Percentiles rank a stretch among this genome's conserved stretches.
Conservation (phyloP, 2,888 invertebrate species). For the Notodromas monacha region DNA sequence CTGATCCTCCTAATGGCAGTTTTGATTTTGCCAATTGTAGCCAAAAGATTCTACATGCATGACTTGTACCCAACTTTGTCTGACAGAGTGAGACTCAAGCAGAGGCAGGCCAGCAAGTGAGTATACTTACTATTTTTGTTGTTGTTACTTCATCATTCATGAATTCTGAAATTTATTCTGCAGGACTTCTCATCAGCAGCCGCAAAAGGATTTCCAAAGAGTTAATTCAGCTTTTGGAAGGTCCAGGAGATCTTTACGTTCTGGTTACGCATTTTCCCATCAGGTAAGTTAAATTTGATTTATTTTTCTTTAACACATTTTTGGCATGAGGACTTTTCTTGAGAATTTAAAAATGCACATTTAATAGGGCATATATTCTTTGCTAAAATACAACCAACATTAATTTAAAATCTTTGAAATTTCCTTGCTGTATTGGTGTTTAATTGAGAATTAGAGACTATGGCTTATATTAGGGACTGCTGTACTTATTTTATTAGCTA, state of each 20-base stretch:
- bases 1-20: slow-evolving; percentile 32
- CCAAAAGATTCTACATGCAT: slow-evolving; percentile 78
- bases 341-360: no score
- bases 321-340: no score
- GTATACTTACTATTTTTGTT: neutral
- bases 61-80: slow-evolving; percentile 66
- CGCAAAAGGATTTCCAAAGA: slow-evolving; percentile 41
- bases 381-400: no score
- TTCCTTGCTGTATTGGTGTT: no score
- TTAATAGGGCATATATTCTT: no score
- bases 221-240: slow-evolving; percentile 49
- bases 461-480: no score
- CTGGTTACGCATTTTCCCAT: slow-evolving; percentile 94
- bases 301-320: no score
- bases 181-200: slow-evolving; percentile 16
- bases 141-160: neutral
- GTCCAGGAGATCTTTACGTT: slow-evolving; percentile 61
- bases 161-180: neutral
- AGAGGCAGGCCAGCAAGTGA: slow-evolving; percentile 14
- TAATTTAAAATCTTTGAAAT: no score
- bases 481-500: no score
- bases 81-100: slow-evolving; percentile 59
- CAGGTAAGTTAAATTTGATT: slow-evolving; percentile 18
- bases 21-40: slow-evolving; percentile 64
- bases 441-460: no score